phyloP scores from a whole-genome alignment of 2,113 vertebrate genomes.

The Corynorhinus townsendii region DNA sequence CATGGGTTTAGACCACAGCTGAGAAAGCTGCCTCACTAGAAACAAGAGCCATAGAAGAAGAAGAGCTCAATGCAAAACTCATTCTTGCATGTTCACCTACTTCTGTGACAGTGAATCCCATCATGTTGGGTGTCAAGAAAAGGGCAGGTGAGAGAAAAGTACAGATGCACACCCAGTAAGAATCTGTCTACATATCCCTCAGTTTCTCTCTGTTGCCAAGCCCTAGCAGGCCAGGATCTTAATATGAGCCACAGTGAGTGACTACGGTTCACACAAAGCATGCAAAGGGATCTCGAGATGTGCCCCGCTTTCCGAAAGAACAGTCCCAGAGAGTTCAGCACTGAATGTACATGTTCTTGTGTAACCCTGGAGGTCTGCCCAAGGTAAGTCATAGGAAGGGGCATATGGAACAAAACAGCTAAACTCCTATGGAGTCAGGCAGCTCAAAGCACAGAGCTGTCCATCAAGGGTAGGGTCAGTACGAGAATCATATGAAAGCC shows the following conservation, averaged over 20 bases:
- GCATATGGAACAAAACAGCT: not conserved
- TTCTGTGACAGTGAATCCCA: not conserved
- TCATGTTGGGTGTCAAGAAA: not conserved
- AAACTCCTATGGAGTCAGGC: not conserved
- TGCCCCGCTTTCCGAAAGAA: not conserved
- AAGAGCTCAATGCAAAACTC: not conserved
- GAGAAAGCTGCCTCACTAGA: not conserved
- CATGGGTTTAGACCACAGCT: not conserved
- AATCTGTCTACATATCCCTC: not conserved
- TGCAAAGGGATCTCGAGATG: not conserved
- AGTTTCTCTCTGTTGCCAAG: not conserved
- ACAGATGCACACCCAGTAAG: not conserved
- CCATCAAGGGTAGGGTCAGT: constrained; percentile 18
- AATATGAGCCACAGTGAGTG: not conserved
- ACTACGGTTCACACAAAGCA: not conserved
- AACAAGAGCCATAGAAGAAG: not conserved
- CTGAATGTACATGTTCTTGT: accelerated
- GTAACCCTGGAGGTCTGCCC: not conserved
- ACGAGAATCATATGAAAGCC: constrained; percentile 42
- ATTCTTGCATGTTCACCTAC: not conserved
- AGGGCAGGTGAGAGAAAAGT: not conserved
- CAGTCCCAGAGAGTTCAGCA: not conserved
- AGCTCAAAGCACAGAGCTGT: constrained; percentile 25
- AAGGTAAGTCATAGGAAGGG: not conserved
- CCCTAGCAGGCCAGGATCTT: not conserved